These are phyloP conservation scores for Chondrilla cf. caribensis DNA, from an alignment of 37 sponge, comb jelly and placozoan genomes.

Conservation along the genomic window DNA sequence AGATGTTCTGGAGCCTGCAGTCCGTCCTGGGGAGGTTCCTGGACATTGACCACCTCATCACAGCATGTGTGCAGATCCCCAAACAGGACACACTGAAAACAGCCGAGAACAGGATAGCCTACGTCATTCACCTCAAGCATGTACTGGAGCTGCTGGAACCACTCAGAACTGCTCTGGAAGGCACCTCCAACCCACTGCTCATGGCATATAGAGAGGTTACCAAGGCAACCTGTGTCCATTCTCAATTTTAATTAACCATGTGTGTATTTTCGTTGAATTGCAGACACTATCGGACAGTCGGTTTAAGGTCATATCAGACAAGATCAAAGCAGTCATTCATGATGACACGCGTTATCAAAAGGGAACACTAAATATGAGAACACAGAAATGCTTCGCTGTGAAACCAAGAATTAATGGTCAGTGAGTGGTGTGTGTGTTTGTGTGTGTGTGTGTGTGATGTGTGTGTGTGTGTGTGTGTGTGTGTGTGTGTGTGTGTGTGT, in stretches of 20 bases:
- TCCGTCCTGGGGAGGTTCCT: constrained; percentile 81
- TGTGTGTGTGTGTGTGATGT: neutral
- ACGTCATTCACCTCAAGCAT: constrained; percentile 91
- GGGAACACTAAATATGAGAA: constrained; percentile 91
- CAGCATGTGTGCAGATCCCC: constrained; percentile 83
- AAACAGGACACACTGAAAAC: constrained; percentile 87
- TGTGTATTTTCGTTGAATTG: neutral
- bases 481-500: neutral
- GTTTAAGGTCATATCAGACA: constrained; percentile 53
- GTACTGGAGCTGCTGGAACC: constrained; percentile 87
- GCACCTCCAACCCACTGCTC: constrained; percentile 66
- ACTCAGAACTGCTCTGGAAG: constrained; percentile 56
- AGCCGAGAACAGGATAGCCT: constrained; percentile 86
- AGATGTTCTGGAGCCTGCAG: constrained; percentile 77
- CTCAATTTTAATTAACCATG: neutral
- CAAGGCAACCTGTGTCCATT: neutral
- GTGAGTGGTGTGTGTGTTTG: neutral
- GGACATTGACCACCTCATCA: constrained; percentile 89
- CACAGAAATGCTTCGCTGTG: constrained; percentile 99
- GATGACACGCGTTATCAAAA: constrained; percentile 93
- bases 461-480: neutral
- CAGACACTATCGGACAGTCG: constrained; percentile 79
- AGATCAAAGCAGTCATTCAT: constrained; percentile 79
- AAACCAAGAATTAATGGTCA: constrained; percentile 30
- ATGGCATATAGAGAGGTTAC: constrained; percentile 64